Base-by-base conservation (phyloP, 2,888 invertebrate species). In the Acronicta alni region DNA sequence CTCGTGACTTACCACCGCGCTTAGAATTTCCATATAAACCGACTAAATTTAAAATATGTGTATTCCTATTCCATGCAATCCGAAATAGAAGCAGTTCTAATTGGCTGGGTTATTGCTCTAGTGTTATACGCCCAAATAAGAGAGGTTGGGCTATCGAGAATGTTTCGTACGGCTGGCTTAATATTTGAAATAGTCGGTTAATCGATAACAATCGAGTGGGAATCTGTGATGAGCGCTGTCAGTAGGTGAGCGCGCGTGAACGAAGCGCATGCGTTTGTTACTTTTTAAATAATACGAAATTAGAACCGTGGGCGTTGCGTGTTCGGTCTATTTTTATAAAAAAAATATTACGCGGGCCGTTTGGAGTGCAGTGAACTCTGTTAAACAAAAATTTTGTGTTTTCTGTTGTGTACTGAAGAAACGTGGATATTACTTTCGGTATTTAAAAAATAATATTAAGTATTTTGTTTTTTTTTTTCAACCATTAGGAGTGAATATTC, bases 351-450 rank as follows among this genome's bases (percentile, higher is more conserved):
- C 61, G 73, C 66, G 72, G 59, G 62, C 55, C 61, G 59, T 81
- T 76, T 78, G 83, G 87, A 92, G 92, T 92, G 90, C 90, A 92
- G 93, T 93, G 92, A 89, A 82, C 90, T 81, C 71, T 79, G 71
- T 71, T 60, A n/a, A n/a, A 76, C 63, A 74, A 76, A 80, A 74
- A 76, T 79, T 77, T 67, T 63, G 73, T 64, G 68, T 60, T 44
- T 35, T 67, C 41, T 71, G 44, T 64, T 63, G 51, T 72, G 64
- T 59, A 37, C 38, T 47, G 35, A 56, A 51, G 60, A 71, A 71
- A 63, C 74, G 76, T 76, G 77, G 67, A 67, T 74, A 65, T 62
- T 67, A 46, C 57, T 47, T 56, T 46, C 10, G 41, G 35, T 46
- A 39, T 45, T 48, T 20, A 49, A 20, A 3, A 18, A 12, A 38